Base-by-base conservation (phyloP, 92 coral and sea anemone species). In the Meandrina meandrites region DNA sequence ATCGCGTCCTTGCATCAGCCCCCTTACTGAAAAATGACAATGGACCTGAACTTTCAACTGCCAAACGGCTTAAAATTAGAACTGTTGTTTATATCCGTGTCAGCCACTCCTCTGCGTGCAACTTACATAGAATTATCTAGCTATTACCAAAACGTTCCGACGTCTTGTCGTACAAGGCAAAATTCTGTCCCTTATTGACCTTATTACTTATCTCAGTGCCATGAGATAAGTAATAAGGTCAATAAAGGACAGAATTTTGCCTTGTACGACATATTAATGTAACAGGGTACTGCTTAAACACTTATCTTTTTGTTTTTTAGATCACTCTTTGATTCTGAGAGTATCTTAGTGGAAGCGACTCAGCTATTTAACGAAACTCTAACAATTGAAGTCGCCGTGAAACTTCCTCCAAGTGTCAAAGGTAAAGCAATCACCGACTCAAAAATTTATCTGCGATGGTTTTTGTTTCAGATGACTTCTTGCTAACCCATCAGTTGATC, bases 341-440 rank as follows among this genome's bases (percentile, higher is more conserved):
- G 48, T 56, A 57, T 79, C 56, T 58, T 79, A 62, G 15, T 79
- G 82, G 82, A 56, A 79, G 82, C 70, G 48, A 56, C 37, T 21
- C 22, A 56, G 54, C 40, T 34, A 9, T 56, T 70, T 32, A 79
- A 79, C 82, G 45, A 58, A 58, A 79, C 42, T 24, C 70, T 79
- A 0, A 56, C 69, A 31, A 48, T 79, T 18, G 32, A 57, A 79
- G 57, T 79, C 35, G 82, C 82, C 8, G 82, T 58, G 16, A 79
- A 53, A 32, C 82, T 79, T 79, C 82, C 82, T 8, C 24, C 67
- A 32, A 54, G 27, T 27, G 82, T 21, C 13, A 32, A 79, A 54
- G 70, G 82, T 79, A 56, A 79, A 13, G 24, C 28, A 24, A 16
- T 45, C 30, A 62, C 69, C 6, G 45, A 40, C n/a, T n/a, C n/a